Percentiles rank a stretch among this genome's conserved stretches.
phyloP scores from a whole-genome alignment of 2,797 vertebrate genomes.

The Sandelia bainsii region DNA sequence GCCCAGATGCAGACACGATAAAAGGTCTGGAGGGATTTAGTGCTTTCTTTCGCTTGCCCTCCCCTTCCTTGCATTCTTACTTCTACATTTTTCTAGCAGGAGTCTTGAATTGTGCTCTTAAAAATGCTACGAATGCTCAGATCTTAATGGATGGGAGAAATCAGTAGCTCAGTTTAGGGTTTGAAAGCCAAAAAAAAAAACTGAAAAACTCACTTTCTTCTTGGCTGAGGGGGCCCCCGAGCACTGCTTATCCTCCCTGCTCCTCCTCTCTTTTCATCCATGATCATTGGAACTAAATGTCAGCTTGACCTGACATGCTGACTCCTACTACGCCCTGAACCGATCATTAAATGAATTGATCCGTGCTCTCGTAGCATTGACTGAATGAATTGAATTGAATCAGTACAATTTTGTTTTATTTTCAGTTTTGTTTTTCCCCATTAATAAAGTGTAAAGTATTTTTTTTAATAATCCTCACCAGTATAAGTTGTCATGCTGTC shows the following conservation, averaged over 20 bases:
- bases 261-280: constrained; percentile 8
- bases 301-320: constrained; percentile 65
- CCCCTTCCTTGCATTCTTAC: constrained; percentile 38
- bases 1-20: constrained; percentile 84
- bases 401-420: constrained; percentile 12
- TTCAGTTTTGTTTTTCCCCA: constrained; percentile 1
- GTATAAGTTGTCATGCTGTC: constrained; percentile 11
- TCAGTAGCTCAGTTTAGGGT: constrained; percentile 31
- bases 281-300: constrained; percentile 62
- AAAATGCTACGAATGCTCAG: constrained; percentile 42
- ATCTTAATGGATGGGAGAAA: constrained; percentile 60
- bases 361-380: constrained; percentile 30
- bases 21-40: constrained; percentile 78
- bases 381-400: constrained; percentile 52
- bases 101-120: constrained; percentile 56
- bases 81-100: constrained; percentile 50
- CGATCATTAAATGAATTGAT: constrained; percentile 66
- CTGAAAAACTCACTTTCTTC: constrained; percentile 67
- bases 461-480: not conserved
- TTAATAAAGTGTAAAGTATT: constrained; percentile 29
- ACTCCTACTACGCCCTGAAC: constrained; percentile 45
- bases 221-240: constrained; percentile 8
- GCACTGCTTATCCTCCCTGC: constrained; percentile 1
- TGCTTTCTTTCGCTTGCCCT: constrained; percentile 24
- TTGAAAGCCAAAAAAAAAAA: too few relatives aligned